phyloP scores from a whole-genome alignment of 2,888 invertebrate species.

The Pseudanteris insignis region DNA sequence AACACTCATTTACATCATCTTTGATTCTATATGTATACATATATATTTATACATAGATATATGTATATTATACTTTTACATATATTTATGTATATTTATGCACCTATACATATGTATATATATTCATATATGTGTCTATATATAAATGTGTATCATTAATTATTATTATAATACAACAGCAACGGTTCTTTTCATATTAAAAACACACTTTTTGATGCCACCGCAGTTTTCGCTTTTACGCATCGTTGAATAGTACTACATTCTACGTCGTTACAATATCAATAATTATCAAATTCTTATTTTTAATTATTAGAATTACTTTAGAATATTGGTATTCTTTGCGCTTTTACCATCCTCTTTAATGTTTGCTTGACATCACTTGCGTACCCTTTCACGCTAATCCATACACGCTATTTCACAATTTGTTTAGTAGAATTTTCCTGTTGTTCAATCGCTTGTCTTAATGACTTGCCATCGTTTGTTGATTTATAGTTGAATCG shows the following conservation, averaged over 20 bases:
- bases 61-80: no score
- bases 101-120: constrained; percentile 36
- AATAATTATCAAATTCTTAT: constrained; percentile 67
- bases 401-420: constrained; percentile 32
- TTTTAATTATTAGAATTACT: constrained; percentile 66
- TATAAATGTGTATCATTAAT: constrained; percentile 46
- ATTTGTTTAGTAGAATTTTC: constrained; percentile 32
- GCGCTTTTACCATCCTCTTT: constrained; percentile 54
- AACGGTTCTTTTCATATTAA: constrained; percentile 53
- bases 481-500: constrained; percentile 62
- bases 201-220: constrained; percentile 50
- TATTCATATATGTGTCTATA: constrained; percentile 41
- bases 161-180: constrained; percentile 61
- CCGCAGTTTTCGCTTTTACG: constrained; percentile 44
- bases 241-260: constrained; percentile 62
- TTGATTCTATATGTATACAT: no score
- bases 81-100: no score
- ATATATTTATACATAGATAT: no score
- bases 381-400: constrained; percentile 19
- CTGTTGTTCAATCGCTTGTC: constrained; percentile 26
- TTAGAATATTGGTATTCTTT: constrained; percentile 67
- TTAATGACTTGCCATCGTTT: constrained; percentile 33
- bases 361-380: no score
- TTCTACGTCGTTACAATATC: constrained; percentile 65
- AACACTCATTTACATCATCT: no score